A percentile compares a stretch with the other conserved stretches of the same genome.
phyloP scores from a whole-genome alignment of 92 coral and sea anemone genomes.

The Palythoa heliodiscus region DNA sequence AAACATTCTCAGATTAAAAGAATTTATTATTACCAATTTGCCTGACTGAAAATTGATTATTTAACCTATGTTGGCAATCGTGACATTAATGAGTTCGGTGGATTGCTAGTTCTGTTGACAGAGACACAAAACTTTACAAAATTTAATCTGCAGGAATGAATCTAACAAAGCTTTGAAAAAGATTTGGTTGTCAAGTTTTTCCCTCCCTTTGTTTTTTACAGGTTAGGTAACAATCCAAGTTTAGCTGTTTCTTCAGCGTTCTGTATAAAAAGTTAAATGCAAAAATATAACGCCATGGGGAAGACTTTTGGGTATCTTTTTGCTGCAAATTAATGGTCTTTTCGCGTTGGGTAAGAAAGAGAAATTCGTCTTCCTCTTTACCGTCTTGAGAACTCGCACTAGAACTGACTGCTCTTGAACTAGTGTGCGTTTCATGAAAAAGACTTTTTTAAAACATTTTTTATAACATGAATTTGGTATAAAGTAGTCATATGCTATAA shows the following conservation, averaged over 20 bases:
- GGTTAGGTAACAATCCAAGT: not conserved
- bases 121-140: not conserved
- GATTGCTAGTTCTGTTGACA: slow-evolving; percentile 28
- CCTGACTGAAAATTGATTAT: not conserved
- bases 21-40: slow-evolving; percentile 8
- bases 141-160: not conserved
- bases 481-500: not conserved
- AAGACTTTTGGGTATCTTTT: not conserved
- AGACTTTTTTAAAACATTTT: too few species aligned
- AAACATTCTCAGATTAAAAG: not conserved
- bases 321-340: not conserved
- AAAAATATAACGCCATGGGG: not conserved
- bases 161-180: not conserved
- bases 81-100: not conserved
- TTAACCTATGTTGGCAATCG: not conserved
- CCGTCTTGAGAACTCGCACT: not conserved
- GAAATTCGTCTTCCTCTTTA: not conserved
- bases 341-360: not conserved
- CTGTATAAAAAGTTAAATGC: not conserved
- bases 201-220: not conserved
- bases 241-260: not conserved
- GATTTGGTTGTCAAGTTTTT: not conserved
- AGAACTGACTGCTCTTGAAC: too few species aligned
- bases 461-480: not conserved
- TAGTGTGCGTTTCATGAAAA: too few species aligned